phyloP scores from a whole-genome alignment of 2,797 vertebrate genomes.

The Chanos chanos region DNA sequence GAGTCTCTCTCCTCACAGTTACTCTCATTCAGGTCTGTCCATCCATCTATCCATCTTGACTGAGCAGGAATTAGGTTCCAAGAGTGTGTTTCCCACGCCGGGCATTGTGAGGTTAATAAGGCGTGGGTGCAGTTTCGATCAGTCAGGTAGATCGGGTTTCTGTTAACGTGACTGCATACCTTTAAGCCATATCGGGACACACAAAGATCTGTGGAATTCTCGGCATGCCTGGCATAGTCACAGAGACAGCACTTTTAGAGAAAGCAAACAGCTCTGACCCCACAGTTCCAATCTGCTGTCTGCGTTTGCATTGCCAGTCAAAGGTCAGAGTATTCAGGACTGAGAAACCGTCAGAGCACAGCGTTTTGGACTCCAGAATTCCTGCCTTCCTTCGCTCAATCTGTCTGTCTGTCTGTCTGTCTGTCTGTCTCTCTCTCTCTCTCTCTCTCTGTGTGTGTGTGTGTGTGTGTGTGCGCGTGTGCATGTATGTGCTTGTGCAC shows the following conservation, averaged over 20 bases:
- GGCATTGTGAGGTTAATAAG: constrained; percentile 70
- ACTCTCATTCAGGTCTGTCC: constrained; percentile 41
- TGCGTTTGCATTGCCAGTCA: constrained; percentile 69
- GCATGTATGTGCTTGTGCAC: no score
- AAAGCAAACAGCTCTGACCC: constrained; percentile 72
- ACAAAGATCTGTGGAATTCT: constrained; percentile 78
- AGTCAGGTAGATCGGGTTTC: constrained; percentile 91
- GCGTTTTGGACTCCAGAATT: constrained; percentile 5
- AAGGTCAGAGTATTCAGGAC: constrained; percentile 61
- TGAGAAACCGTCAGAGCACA: constrained; percentile 12
- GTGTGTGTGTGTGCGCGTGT: background rate
- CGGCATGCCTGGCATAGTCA: constrained; percentile 74
- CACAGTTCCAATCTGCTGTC: constrained; percentile 62
- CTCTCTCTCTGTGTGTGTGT: background rate
- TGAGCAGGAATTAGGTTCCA: constrained; percentile 68
- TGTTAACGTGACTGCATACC: constrained; percentile 83
- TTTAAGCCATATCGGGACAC: constrained; percentile 69
- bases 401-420: background rate
- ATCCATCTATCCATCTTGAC: constrained; percentile 53
- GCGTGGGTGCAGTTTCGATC: constrained; percentile 93
- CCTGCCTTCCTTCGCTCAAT: constrained; percentile 4
- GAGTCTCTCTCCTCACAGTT: constrained; percentile 33
- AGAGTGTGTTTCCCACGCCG: constrained; percentile 80
- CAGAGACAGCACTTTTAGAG: constrained; percentile 66
- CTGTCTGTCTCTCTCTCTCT: background rate